These are phyloP conservation scores for Mesochorus sp. DNA, from an alignment of 2,888 invertebrate genomes.

Conservation along the genomic window DNA sequence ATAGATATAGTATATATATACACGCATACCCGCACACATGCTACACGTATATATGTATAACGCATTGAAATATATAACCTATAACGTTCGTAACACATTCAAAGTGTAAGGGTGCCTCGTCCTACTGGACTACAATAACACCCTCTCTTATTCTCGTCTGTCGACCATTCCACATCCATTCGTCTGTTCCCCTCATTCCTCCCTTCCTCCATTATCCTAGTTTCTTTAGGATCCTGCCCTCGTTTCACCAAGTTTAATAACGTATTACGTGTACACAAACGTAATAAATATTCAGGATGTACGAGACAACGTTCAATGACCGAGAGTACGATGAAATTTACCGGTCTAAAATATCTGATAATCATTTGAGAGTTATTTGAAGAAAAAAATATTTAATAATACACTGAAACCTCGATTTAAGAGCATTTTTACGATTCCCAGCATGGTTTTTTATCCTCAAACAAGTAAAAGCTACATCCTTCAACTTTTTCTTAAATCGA, in stretches of 20 bases:
- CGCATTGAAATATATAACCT: constrained; percentile 8
- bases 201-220: neutral
- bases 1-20: neutral
- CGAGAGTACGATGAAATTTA: neutral
- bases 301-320: neutral
- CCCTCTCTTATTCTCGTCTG: neutral
- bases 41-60: neutral
- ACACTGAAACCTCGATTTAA: no score
- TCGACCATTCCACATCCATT: neutral
- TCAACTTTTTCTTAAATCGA: no score
- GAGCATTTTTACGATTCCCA: no score
- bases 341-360: neutral
- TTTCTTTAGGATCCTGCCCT: neutral
- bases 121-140: constrained; percentile 21
- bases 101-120: constrained; percentile 2
- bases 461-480: neutral
- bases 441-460: no score
- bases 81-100: constrained; percentile 11
- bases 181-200: neutral
- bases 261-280: neutral
- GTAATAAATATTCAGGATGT: neutral
- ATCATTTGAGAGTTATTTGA: neutral
- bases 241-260: neutral
- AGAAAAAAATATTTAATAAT: neutral
- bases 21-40: neutral